These are phyloP conservation scores for Nyctibius bracteatus DNA, from an alignment of 2,113 vertebrate genomes.

Conservation along the genomic window DNA sequence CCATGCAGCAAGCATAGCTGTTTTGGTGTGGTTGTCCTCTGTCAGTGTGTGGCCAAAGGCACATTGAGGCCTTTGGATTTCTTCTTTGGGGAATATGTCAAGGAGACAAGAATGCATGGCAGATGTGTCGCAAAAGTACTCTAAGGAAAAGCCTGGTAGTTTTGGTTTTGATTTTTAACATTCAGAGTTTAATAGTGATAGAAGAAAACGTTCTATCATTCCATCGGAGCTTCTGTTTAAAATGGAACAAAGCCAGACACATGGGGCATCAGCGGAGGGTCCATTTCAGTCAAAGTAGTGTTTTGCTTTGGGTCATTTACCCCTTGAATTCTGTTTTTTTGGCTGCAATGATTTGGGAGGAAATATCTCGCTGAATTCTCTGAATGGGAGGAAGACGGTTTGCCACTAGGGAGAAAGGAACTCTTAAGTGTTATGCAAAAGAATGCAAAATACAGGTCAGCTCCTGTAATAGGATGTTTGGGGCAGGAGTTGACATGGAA, in stretches of 20 bases:
- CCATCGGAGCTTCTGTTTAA: neutral
- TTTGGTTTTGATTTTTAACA: neutral
- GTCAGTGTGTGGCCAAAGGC: neutral
- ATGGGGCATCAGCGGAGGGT: neutral
- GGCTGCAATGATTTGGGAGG: neutral
- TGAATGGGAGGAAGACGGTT: neutral
- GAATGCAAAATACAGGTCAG: neutral
- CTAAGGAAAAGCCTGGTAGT: neutral
- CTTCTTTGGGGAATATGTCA: neutral
- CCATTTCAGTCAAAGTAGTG: neutral
- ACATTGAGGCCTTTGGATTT: neutral
- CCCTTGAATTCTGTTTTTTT: neutral
- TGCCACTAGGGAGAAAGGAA: neutral
- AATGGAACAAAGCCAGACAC: neutral
- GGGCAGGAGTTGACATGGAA: neutral
- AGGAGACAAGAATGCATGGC: neutral
- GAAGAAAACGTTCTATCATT: neutral
- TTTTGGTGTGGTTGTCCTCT: neutral
- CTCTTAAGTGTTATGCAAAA: neutral
- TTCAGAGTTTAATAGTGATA: neutral
- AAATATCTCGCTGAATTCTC: neutral
- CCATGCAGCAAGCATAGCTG: neutral
- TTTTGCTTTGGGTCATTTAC: neutral
- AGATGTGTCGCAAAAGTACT: slow-evolving; percentile 45
- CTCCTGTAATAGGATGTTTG: neutral